These are phyloP conservation scores for Neoascia interrupta DNA, from an alignment of 2,888 invertebrate genomes.

Conservation along the genomic window DNA sequence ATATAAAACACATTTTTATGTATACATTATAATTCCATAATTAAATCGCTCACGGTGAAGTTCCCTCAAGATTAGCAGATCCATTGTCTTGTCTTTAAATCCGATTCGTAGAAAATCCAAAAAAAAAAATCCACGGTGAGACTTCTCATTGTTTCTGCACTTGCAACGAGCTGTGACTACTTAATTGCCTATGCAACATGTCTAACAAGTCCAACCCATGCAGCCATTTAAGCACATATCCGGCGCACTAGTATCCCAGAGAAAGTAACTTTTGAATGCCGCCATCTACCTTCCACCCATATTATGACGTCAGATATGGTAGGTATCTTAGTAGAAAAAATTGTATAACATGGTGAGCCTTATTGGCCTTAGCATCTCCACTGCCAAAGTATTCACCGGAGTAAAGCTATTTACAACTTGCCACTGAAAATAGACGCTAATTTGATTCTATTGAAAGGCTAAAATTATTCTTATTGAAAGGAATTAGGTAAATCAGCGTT, in stretches of 20 bases:
- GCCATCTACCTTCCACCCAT: too few relatives aligned
- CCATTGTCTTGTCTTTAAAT: slow-evolving; percentile 3
- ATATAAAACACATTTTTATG: background rate
- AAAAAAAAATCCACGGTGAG: too few relatives aligned
- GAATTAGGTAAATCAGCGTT: too few relatives aligned
- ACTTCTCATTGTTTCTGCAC: too few relatives aligned
- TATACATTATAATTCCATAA: background rate
- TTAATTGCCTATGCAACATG: slow-evolving; percentile 28
- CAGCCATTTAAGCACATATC: too few relatives aligned
- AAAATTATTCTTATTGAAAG: slow-evolving; percentile 12
- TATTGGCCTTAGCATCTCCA: background rate
- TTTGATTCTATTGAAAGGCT: background rate
- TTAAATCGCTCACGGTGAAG: background rate
- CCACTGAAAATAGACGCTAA: slow-evolving; percentile 4
- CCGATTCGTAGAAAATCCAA: too few relatives aligned
- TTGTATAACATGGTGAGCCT: background rate
- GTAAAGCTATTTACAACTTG: background rate
- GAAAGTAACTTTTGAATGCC: background rate
- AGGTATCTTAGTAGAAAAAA: background rate
- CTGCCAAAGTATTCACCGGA: background rate
- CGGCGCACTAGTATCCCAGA: slow-evolving; percentile 13
- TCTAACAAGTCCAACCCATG: slow-evolving; percentile 8
- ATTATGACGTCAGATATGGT: background rate
- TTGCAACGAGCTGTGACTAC: slow-evolving; percentile 48
- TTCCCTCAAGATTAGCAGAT: background rate